A percentile compares a stretch with the other conserved stretches of the same genome.
These are phyloP conservation scores for Salvelinus namaycush DNA, from an alignment of 2,113 vertebrate genomes.

Conservation along the genomic window DNA sequence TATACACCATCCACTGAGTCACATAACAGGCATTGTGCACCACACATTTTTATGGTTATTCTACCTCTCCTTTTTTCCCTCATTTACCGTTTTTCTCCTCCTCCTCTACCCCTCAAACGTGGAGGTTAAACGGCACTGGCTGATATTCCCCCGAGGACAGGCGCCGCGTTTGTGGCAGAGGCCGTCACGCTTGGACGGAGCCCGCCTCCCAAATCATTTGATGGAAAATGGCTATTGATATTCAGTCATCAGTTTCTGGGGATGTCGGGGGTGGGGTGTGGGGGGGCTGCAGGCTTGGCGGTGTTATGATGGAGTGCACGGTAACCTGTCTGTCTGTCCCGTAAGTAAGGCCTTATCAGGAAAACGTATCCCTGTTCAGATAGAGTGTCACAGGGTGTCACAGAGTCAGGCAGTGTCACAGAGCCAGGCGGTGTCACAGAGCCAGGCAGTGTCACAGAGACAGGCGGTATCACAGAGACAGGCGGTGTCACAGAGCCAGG, in stretches of 20 bases:
- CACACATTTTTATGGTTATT: background rate
- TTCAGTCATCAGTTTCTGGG: background rate
- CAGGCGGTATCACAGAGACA: background rate
- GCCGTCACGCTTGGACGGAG: background rate
- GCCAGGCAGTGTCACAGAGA: background rate
- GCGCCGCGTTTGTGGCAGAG: background rate
- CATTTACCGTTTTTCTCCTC: background rate
- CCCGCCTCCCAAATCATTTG: background rate
- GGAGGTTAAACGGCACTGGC: background rate
- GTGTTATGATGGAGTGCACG: background rate
- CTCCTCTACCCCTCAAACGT: background rate
- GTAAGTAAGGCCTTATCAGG: background rate
- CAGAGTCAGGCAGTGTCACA: no score
- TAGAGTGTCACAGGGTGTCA: no score
- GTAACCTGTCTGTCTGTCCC: background rate
- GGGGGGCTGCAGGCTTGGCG: background rate
- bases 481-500: no score
- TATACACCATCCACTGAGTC: no score
- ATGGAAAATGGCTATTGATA: conserved; percentile 1
- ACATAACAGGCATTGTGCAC: no score
- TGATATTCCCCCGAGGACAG: background rate
- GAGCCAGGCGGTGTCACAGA: no score
- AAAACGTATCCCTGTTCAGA: background rate
- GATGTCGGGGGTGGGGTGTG: background rate
- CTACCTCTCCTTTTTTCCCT: background rate